phyloP scores from a whole-genome alignment of 2,113 vertebrate species.

The Sminthopsis crassicaudata region DNA sequence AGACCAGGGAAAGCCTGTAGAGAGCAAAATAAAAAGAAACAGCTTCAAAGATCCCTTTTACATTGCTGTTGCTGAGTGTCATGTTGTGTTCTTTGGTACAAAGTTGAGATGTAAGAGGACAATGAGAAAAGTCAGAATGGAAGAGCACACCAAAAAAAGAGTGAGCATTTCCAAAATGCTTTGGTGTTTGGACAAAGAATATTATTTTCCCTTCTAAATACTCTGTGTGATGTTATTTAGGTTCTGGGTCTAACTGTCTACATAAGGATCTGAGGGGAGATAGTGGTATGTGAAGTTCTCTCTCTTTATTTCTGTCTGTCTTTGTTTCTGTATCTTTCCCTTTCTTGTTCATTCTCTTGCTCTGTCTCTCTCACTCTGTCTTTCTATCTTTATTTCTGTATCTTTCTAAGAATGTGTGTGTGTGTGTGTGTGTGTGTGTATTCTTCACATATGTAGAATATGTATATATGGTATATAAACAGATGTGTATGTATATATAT shows the following conservation, averaged over 20 bases:
- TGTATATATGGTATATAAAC: too few species aligned
- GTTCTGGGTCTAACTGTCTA: not conserved
- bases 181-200: not conserved
- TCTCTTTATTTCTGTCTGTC: too few species aligned
- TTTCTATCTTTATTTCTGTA: too few species aligned
- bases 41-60: constrained; percentile 78
- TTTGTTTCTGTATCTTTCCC: too few species aligned
- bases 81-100: constrained; percentile 71
- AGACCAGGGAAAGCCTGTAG: constrained; percentile 79
- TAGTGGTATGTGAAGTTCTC: too few species aligned
- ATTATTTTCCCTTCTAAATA: not conserved
- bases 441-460: too few species aligned
- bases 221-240: not conserved
- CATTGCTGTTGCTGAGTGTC: constrained; percentile 76
- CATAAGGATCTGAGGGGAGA: too few species aligned
- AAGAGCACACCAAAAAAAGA: constrained; percentile 5
- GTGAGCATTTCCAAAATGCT: constrained; percentile 66
- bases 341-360: too few species aligned
- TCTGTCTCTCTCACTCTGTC: too few species aligned
- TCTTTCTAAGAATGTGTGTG: too few species aligned
- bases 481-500: too few species aligned
- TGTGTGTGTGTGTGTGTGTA: too few species aligned
- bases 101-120: constrained; percentile 69
- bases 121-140: constrained; percentile 71
- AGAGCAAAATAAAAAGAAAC: constrained; percentile 80